A percentile compares a stretch with the other conserved stretches of the same genome.
phyloP scores from a whole-genome alignment of 2,888 invertebrate species.

The Rhabditoides inermis region DNA sequence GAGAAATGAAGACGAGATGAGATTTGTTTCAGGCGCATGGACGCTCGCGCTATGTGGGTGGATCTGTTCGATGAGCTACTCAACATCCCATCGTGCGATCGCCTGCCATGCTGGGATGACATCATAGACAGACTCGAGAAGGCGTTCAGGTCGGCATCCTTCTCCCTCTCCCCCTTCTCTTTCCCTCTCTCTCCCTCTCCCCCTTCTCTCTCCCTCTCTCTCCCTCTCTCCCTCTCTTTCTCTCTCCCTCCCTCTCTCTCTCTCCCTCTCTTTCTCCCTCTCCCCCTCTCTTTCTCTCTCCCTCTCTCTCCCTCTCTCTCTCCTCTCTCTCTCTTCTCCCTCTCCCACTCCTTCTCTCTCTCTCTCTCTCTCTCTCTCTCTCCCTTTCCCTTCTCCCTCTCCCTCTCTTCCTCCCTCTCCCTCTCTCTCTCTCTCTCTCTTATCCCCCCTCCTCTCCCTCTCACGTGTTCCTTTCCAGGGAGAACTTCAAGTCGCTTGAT shows the following conservation, averaged over 20 bases:
- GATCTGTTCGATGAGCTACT: slow-evolving; percentile 71
- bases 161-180: neutral
- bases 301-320: neutral
- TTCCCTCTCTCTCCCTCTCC: slow-evolving; percentile 4
- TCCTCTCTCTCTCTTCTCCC: neutral
- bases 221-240: slow-evolving; percentile 3
- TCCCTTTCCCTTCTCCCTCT: slow-evolving; percentile 2
- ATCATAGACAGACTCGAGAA: slow-evolving; percentile 11
- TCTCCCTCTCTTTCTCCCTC: neutral
- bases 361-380: neutral
- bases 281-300: neutral
- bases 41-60: slow-evolving; percentile 63
- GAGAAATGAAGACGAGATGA: neutral
- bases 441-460: neutral
- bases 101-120: slow-evolving; percentile 65
- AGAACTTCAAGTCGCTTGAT: too few species aligned
- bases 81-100: slow-evolving; percentile 71
- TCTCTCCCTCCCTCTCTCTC: slow-evolving; percentile 3
- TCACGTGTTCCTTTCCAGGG: neutral
- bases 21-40: slow-evolving; percentile 47
- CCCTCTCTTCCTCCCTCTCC: neutral
- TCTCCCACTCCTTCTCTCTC: neutral
- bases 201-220: neutral
- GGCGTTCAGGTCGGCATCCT: neutral
- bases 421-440: too few species aligned